phyloP scores from a whole-genome alignment of 1,140 invertebrate genomes.

The Drosophila gunungcola region DNA sequence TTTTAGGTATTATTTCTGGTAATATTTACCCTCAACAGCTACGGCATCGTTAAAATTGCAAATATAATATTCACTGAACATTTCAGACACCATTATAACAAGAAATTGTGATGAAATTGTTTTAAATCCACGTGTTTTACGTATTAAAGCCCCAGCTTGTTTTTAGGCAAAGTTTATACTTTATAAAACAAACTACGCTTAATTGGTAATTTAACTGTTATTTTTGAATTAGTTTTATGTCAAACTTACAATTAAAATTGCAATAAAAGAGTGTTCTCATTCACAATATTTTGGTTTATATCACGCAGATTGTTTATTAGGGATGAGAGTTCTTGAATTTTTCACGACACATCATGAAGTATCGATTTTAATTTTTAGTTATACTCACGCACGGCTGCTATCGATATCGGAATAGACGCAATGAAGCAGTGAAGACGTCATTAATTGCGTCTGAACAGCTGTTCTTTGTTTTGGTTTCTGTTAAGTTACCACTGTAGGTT shows the following conservation, averaged over 20 bases:
- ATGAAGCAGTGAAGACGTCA: too few relatives aligned
- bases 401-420: too few relatives aligned
- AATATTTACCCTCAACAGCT: slow-evolving; percentile 29
- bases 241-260: neutral
- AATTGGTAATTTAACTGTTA: too few relatives aligned
- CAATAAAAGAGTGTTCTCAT: neutral
- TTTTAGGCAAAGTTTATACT: fast-evolving
- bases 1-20: too few relatives aligned
- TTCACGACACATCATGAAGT: neutral
- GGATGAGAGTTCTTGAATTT: slow-evolving; percentile 1
- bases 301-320: slow-evolving; percentile 14
- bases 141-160: slow-evolving; percentile 6
- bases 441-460: too few relatives aligned
- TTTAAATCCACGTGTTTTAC: slow-evolving; percentile 20
- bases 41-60: slow-evolving; percentile 67
- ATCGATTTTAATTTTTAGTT: slow-evolving; percentile 1
- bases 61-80: slow-evolving; percentile 56
- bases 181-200: neutral
- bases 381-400: too few relatives aligned
- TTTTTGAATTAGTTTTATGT: neutral
- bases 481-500: too few relatives aligned
- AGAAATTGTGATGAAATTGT: slow-evolving; percentile 15
- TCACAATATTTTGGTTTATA: neutral
- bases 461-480: too few relatives aligned
- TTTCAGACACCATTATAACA: slow-evolving; percentile 53